These are phyloP conservation scores for Eupelmus urozonus DNA, from an alignment of 2,888 invertebrate genomes.

Conservation along the genomic window DNA sequence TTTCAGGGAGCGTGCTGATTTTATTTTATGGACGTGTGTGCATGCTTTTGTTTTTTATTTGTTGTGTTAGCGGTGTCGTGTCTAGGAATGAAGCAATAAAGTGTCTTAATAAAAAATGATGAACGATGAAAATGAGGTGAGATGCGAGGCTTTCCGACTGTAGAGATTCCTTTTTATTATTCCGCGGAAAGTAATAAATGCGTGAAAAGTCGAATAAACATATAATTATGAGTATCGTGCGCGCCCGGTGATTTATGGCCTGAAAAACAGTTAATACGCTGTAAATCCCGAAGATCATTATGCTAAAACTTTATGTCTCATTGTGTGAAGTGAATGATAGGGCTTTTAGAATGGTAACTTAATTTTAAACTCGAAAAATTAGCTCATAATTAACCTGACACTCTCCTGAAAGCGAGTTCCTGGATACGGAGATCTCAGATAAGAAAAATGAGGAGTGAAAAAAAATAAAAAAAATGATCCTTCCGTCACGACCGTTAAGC, in stretches of 20 bases:
- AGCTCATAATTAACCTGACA: conserved; percentile 33
- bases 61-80: background rate
- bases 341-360: background rate
- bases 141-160: too few species aligned
- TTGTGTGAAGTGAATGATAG: too few species aligned
- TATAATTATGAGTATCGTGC: too few species aligned
- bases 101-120: background rate
- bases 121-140: too few species aligned
- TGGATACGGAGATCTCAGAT: conserved; percentile 11
- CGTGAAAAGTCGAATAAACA: too few species aligned
- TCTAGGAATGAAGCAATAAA: background rate
- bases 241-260: too few species aligned
- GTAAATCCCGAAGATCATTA: too few species aligned
- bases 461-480: conserved; percentile 20
- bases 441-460: conserved; percentile 29
- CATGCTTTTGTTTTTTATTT: background rate
- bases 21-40: background rate
- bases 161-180: too few species aligned
- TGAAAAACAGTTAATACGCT: too few species aligned
- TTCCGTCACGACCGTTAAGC: conserved; percentile 37
- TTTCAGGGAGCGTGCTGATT: background rate
- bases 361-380: conserved; percentile 15
- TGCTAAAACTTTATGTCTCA: too few species aligned
- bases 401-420: conserved; percentile 29
- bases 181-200: too few species aligned